A percentile compares a stretch with the other conserved stretches of the same genome.
Evolutionary conservation across 2,888 invertebrate species (phyloP).

Genomic region (Parelbella ahira): DNA sequence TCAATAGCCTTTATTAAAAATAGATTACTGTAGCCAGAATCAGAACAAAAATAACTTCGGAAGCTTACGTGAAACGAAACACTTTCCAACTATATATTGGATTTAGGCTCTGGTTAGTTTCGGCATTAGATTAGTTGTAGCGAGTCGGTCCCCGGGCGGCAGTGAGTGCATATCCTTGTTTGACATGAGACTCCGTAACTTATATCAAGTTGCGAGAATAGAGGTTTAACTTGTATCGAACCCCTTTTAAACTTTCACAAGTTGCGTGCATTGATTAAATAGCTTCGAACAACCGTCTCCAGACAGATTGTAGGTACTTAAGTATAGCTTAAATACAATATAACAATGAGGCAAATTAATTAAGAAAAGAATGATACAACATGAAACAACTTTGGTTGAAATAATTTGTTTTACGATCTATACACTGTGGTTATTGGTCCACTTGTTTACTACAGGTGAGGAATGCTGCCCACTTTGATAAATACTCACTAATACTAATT

Average conservation of each 20-base stretch:
- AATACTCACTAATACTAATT: too few relatives aligned
- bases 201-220: slow-evolving; percentile 49
- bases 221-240: slow-evolving; percentile 42
- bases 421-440: too few relatives aligned
- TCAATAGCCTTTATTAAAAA: too few relatives aligned
- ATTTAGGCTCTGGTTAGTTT: slow-evolving; percentile 40
- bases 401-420: too few relatives aligned
- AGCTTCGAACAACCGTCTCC: slow-evolving; percentile 10
- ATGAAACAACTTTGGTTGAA: too few relatives aligned
- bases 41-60: not conserved
- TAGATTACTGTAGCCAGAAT: too few relatives aligned
- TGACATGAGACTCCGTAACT: slow-evolving; percentile 68
- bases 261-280: slow-evolving; percentile 24
- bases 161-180: slow-evolving; percentile 75
- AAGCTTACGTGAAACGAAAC: slow-evolving; percentile 15
- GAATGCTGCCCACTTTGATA: too few relatives aligned
- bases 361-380: too few relatives aligned
- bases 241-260: slow-evolving; percentile 35
- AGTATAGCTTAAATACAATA: too few relatives aligned
- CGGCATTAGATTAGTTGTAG: slow-evolving; percentile 64
- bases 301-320: not conserved
- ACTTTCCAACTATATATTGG: slow-evolving; percentile 27
- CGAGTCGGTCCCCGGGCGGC: slow-evolving; percentile 35
- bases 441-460: too few relatives aligned
- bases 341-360: too few relatives aligned